These are phyloP conservation scores for Anomalospiza imberbis DNA, from an alignment of 2,797 vertebrate genomes.

Conservation along the genomic window DNA sequence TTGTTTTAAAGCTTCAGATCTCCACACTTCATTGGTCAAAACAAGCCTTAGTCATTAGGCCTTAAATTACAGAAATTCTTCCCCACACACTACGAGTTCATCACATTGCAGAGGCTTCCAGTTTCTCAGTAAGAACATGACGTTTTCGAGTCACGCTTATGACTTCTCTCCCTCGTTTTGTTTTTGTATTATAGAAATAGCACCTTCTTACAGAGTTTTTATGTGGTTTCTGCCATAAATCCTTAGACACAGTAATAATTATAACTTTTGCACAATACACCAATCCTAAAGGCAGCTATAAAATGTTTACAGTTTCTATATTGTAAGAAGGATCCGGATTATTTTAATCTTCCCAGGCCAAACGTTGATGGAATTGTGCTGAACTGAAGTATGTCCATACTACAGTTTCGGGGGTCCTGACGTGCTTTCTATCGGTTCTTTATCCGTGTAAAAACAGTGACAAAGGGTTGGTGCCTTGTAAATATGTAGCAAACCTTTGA, in stretches of 20 bases:
- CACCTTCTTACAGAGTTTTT: conserved; percentile 82
- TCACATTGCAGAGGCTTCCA: conserved; percentile 70
- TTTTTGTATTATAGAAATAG: conserved; percentile 77
- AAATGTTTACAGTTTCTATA: conserved; percentile 86
- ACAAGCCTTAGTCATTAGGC: conserved; percentile 87
- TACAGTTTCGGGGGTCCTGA: conserved; percentile 69
- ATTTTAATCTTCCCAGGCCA: conserved; percentile 79
- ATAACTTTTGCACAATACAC: conserved; percentile 94
- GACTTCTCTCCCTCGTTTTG: conserved; percentile 68
- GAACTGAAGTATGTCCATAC: conserved; percentile 75
- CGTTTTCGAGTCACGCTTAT: conserved; percentile 62
- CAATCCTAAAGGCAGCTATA: conserved; percentile 94
- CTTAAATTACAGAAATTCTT: conserved; percentile 75
- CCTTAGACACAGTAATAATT: conserved; percentile 77
- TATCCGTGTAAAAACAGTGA: conserved; percentile 72
- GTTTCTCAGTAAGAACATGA: conserved; percentile 72
- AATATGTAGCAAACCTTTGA: conserved; percentile 79
- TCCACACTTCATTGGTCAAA: conserved; percentile 76
- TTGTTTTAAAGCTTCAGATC: conserved; percentile 72
- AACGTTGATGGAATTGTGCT: conserved; percentile 71
- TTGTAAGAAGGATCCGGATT: conserved; percentile 78
- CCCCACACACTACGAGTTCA: conserved; percentile 75
- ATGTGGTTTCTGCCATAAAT: conserved; percentile 80
- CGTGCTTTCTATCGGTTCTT: conserved; percentile 73
- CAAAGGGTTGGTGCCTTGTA: conserved; percentile 83